Evolutionary conservation across 2,888 invertebrate genomes (phyloP), one percentile per base, ranked within the genome.

Genomic region (Formica aserva): DNA sequence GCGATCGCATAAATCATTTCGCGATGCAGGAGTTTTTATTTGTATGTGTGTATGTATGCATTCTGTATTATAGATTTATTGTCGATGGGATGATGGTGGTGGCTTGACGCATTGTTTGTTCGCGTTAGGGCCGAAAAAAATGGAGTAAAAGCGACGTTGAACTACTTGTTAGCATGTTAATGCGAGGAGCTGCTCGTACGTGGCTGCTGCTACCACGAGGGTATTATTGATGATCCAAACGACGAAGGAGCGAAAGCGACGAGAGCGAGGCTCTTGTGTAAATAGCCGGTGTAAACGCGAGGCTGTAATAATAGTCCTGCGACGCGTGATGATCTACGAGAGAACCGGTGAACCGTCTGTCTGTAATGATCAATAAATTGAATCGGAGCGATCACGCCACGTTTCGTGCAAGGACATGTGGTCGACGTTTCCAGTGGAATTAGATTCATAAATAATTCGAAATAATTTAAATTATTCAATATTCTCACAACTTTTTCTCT

Each of bases 21-120:
- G 22, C 57, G 69, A 78, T 41, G 8, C 22, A 18, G 18, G 32
- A 32, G 57, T 78, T 60, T 78, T 35, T 41, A 32, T 48, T 48
- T 32, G 32, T 32, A 32, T 32, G 22, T 2, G 1, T 22, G 15
- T 38, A 45, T 35, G 60, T 57, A 22, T 69, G 45, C 35, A 38
- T 62, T 62, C 52, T 86, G 41, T 62, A 52, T 91, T 90, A 35
- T 88, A 92, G 92, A 91, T 88, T 87, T 84, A 85, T 85, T 78
- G 87, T 83, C 74, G 74, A 83, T 86, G 78, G 66, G 85, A 90
- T 83, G 91, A 86, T 86, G 71, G 67, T 82, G 84, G 72, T 78
- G 83, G 69, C 85, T 57, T 72, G 55, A 62, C 83, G 66, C 71
- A 69, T 41, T 72, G 86, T 52, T 84, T 77, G 72, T 83, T 65